Base-by-base conservation (phyloP, 1,140 invertebrate species). In the Drosophila bipectinata region DNA sequence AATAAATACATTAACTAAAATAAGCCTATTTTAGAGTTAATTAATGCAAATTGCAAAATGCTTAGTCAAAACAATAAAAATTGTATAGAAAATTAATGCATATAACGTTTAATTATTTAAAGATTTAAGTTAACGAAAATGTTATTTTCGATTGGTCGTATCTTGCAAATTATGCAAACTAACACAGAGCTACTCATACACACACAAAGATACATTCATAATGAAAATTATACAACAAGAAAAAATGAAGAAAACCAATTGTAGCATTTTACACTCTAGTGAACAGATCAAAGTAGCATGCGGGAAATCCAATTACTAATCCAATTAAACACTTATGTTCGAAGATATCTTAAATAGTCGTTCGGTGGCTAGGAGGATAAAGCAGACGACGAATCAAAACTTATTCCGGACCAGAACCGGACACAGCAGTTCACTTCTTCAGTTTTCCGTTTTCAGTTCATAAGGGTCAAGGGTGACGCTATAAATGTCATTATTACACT, bases 51-150 rank as follows among this genome's bases (percentile, higher is more conserved):
- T 85, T 77, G 77, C 73, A 79, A 82, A 88, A 79, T 88, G 82
- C 83, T 82, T 87, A 87, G 82, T 87, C 82, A 87, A 87, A 87
- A 85, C 82, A 87, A 85, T 85, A 87, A 85, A 81, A 85, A 82
- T 87, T 85, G 82, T 85, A 87, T 85, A 85, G 82, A 87, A 87
- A 85, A 85, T 85, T 85, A 78, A 78, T 67, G 77, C 77, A 74
- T 80, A 77, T 60, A 58, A 84, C 77, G 68, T 85, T 85, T 81
- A 81, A 85, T 85, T 85, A 85, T 77, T 87, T 74, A 77, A 76
- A 63, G 28, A 77, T 52, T 68, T 80, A 69, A 64, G 62, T 80
- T 60, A 72, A 64, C 75, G 79, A 64, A 59, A 60, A 77, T 44
- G 67, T 71, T 71, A 57, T 73, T 75, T 77, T 74, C 45, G 41